phyloP scores from a whole-genome alignment of 2,888 invertebrate genomes.

The Parapristionchus giblindavisi region DNA sequence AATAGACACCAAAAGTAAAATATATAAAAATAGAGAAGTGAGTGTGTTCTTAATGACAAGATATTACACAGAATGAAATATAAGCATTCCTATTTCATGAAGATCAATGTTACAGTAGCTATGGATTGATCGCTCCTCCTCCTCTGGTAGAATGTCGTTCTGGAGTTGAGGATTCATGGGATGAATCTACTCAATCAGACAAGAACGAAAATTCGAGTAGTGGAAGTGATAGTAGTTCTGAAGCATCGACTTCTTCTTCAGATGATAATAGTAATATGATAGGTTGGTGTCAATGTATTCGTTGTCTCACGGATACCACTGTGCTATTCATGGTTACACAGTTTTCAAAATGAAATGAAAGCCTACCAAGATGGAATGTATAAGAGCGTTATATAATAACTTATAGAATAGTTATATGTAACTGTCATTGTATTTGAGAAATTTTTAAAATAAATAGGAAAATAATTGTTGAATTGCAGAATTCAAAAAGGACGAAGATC shows the following conservation, averaged over 20 bases:
- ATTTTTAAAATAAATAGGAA: too few species aligned
- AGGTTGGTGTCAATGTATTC: too few species aligned
- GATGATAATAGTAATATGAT: not conserved
- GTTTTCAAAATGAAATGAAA: too few species aligned
- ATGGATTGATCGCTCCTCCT: not conserved
- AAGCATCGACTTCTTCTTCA: not conserved
- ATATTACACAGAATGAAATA: not conserved
- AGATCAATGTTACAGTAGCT: slow-evolving; percentile 7
- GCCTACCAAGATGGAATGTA: too few species aligned
- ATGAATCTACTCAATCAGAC: not conserved
- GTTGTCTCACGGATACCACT: too few species aligned
- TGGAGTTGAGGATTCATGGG: slow-evolving; percentile 15
- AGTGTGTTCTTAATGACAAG: not conserved
- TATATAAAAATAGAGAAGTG: too few species aligned
- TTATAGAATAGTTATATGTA: too few species aligned
- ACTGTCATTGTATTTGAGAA: too few species aligned
- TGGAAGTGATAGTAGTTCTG: not conserved
- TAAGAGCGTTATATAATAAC: too few species aligned
- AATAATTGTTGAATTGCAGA: too few species aligned
- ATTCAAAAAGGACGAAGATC: not conserved
- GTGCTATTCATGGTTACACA: too few species aligned
- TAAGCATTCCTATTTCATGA: not conserved
- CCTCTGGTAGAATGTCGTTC: not conserved
- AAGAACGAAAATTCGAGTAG: not conserved
- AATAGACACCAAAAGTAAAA: too few species aligned